Evolutionary conservation across 2,113 vertebrate species (phyloP).

Genomic region (Meriones unguiculatus): DNA sequence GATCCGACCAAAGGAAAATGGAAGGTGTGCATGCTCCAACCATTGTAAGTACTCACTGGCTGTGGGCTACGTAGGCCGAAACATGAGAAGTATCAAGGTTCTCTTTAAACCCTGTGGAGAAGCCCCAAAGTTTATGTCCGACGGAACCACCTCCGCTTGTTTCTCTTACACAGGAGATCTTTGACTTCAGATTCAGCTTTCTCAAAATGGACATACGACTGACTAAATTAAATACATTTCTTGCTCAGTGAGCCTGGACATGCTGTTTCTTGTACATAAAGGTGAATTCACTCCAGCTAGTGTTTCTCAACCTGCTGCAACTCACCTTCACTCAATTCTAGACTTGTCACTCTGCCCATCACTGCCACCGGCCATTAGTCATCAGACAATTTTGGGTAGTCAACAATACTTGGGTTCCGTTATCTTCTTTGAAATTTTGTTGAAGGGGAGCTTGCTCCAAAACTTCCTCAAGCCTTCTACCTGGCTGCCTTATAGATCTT

Average conservation of each 20-base stretch:
- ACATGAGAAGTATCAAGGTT: not conserved
- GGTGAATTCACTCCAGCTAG: not conserved
- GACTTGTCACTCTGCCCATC: not conserved
- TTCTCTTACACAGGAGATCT: conserved; percentile 21
- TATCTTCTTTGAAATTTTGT: not conserved
- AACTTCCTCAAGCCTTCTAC: not conserved
- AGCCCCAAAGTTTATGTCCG: not conserved
- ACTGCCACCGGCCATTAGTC: not conserved
- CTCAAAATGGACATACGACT: not conserved
- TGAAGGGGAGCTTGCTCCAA: not conserved
- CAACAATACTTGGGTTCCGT: not conserved
- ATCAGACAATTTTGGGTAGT: not conserved
- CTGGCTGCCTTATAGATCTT: not conserved
- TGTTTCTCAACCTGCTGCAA: conserved; percentile 21
- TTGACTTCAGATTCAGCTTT: not conserved
- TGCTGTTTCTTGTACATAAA: conserved; percentile 47
- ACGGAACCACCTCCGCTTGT: not conserved
- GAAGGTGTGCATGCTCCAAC: not conserved
- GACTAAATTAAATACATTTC: conserved; percentile 38
- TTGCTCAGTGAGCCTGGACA: conserved; percentile 17
- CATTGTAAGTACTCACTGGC: not conserved
- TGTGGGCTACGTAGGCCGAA: not conserved
- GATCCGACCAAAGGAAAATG: not conserved
- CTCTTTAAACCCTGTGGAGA: not conserved
- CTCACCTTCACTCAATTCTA: not conserved